Evolutionary conservation across 2,797 vertebrate genomes (phyloP).

Genomic region (Trachurus trachurus): DNA sequence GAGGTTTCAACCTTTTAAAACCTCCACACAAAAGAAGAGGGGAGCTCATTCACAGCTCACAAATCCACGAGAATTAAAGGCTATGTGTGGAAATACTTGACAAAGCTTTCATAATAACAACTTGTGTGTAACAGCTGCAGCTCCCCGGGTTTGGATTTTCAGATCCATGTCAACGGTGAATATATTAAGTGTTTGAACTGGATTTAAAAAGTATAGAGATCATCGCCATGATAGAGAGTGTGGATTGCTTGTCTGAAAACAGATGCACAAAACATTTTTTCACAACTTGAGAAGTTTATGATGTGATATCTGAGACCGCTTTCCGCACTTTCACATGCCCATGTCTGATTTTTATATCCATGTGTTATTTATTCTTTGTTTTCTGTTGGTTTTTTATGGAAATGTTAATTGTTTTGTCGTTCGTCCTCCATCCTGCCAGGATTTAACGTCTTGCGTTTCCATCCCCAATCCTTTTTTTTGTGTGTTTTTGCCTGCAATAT

Average conservation of each 20-base stretch:
- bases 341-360: conserved; percentile 46
- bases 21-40: no score
- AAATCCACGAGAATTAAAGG: conserved; percentile 15
- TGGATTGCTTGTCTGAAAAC: neutral
- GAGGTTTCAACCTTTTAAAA: neutral
- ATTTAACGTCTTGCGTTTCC: conserved; percentile 27
- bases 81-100: neutral
- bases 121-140: conserved; percentile 24
- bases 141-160: conserved; percentile 11
- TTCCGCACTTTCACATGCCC: conserved; percentile 31
- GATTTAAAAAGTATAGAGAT: neutral
- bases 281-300: neutral
- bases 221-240: neutral
- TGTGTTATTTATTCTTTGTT: conserved; percentile 49
- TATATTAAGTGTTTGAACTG: neutral
- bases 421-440: conserved; percentile 32
- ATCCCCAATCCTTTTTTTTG: conserved; percentile 18
- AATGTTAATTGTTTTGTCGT: conserved; percentile 4
- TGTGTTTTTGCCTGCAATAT: conserved; percentile 35
- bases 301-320: conserved; percentile 48
- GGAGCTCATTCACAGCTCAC: neutral
- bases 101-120: conserved; percentile 32
- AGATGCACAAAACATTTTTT: no score
- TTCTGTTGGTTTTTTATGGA: conserved; percentile 40
- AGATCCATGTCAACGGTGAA: neutral